These are phyloP conservation scores for Arvicanthis niloticus DNA, from an alignment of 2,113 vertebrate genomes.

Conservation along the genomic window DNA sequence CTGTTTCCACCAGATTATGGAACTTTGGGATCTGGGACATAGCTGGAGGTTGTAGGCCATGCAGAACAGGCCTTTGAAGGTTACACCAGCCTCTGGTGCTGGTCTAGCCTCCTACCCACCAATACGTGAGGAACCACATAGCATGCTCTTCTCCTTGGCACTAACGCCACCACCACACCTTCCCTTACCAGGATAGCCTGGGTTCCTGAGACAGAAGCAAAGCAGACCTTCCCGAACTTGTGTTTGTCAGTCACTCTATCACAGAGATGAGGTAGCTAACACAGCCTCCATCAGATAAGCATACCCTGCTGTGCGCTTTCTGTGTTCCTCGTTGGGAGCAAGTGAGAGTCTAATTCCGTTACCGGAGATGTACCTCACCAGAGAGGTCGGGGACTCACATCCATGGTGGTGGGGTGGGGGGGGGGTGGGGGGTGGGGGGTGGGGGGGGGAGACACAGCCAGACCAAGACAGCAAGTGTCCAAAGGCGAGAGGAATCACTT, in stretches of 20 bases:
- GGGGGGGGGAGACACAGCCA: background rate
- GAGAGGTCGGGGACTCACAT: background rate
- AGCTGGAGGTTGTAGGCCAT: background rate
- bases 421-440: too few species aligned
- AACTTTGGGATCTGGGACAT: background rate
- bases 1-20: background rate
- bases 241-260: background rate
- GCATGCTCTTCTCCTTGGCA: too few species aligned
- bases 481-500: background rate
- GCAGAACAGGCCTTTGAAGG: background rate
- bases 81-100: background rate
- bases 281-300: background rate
- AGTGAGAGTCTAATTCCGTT: background rate
- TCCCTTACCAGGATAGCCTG: background rate
- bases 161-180: accelerated
- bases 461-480: background rate
- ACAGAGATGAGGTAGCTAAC: background rate
- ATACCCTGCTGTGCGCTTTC: background rate
- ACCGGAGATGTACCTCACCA: background rate
- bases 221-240: background rate
- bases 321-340: background rate
- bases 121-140: accelerated
- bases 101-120: background rate
- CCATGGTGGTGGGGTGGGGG: too few species aligned
- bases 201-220: background rate